Conservation (phyloP, 2,797 vertebrate genomes). For the Amazonetta brasiliensis region DNA sequence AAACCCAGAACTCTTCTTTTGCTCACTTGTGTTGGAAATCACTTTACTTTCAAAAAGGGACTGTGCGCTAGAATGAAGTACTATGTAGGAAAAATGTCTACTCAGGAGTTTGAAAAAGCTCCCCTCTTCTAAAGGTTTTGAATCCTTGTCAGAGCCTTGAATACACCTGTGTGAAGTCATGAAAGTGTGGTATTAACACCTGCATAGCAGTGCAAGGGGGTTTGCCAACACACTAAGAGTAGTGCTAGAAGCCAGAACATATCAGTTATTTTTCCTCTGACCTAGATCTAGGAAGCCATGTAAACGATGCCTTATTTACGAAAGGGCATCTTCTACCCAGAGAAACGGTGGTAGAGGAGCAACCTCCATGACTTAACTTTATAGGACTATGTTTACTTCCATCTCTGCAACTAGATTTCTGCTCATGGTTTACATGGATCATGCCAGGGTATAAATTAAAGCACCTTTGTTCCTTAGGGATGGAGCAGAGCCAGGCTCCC, state of each 20-base stretch:
- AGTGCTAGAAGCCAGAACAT: neutral
- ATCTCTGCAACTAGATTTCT: neutral
- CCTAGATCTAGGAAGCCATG: constrained; percentile 30
- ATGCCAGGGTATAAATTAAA: neutral
- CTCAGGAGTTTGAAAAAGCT: neutral
- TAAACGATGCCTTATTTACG: constrained; percentile 52
- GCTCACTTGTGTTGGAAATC: neutral
- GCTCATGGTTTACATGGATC: neutral
- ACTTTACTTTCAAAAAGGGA: neutral
- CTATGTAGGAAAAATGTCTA: neutral
- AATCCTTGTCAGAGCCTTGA: neutral
- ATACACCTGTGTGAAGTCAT: neutral
- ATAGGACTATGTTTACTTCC: neutral
- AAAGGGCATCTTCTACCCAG: constrained; percentile 23
- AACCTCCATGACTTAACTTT: neutral
- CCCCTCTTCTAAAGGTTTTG: neutral
- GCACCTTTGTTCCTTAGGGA: neutral
- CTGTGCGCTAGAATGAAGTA: neutral
- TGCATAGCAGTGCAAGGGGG: rapidly evolving
- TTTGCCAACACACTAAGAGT: neutral
- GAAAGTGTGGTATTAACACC: rapidly evolving
- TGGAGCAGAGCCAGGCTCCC: neutral
- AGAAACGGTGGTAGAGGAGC: neutral
- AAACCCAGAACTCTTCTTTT: neutral
- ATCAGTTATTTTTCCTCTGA: rapidly evolving